These are phyloP conservation scores for Periophthalmus modestus DNA, from an alignment of 2,113 vertebrate genomes.

Conservation along the genomic window DNA sequence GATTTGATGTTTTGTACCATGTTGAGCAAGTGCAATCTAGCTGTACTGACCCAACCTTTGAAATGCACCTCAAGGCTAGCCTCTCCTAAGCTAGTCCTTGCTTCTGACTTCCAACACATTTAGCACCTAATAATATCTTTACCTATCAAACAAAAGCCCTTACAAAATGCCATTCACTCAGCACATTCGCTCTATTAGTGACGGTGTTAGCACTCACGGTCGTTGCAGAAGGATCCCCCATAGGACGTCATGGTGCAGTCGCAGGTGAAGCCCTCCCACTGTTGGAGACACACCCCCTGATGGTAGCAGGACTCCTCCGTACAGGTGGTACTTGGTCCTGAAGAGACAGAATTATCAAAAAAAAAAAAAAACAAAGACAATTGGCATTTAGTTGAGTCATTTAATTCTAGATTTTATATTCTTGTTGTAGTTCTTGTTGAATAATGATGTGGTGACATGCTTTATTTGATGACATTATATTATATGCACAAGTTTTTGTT, in stretches of 20 bases:
- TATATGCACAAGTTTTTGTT: too few species aligned
- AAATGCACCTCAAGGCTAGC: neutral
- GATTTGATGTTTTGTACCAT: neutral
- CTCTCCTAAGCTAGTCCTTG: neutral
- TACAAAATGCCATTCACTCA: neutral
- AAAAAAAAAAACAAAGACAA: neutral
- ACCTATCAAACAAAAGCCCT: neutral
- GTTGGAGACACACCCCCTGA: slow-evolving; percentile 93
- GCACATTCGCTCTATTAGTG: rapidly evolving
- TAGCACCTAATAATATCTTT: neutral
- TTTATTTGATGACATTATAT: too few species aligned
- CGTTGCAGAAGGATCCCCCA: slow-evolving; percentile 79
- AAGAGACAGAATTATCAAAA: neutral
- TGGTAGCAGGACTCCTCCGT: slow-evolving; percentile 92
- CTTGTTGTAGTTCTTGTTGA: too few species aligned
- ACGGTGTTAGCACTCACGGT: slow-evolving; percentile 67
- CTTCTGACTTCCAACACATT: neutral
- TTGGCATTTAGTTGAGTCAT: neutral
- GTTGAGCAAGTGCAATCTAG: neutral
- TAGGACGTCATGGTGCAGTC: slow-evolving; percentile 92
- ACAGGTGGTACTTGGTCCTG: slow-evolving; percentile 92
- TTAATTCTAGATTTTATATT: neutral
- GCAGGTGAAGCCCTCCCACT: slow-evolving; percentile 92
- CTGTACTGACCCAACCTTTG: neutral
- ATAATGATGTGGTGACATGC: neutral